A percentile compares a stretch with the other conserved stretches of the same genome.
Evolutionary conservation across 2,888 invertebrate genomes (phyloP).

Genomic region (Ichneumoninae sp.): DNA sequence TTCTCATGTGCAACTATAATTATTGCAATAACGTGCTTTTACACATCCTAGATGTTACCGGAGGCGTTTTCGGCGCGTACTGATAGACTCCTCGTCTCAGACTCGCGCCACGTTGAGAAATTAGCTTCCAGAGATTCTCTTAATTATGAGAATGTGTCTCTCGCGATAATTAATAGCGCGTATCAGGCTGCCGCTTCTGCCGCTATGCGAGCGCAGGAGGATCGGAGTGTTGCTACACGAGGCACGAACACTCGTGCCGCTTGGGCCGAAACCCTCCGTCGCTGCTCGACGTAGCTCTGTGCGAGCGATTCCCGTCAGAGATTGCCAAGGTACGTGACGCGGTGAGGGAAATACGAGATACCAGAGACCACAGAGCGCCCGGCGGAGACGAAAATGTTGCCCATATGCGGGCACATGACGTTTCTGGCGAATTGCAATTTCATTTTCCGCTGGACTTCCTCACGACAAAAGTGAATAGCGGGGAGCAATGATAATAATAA

Average conservation of each 20-base stretch:
- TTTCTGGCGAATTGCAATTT: background rate
- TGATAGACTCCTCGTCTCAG: background rate
- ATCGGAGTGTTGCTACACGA: conserved; percentile 52
- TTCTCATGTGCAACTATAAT: background rate
- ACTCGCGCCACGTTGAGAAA: background rate
- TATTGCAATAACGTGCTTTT: background rate
- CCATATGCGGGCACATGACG: background rate
- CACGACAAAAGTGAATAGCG: conserved; percentile 1
- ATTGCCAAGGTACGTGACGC: conserved; percentile 11
- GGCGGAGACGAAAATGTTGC: background rate
- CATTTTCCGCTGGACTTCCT: background rate
- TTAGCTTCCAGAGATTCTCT: conserved; percentile 57
- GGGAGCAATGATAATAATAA: background rate
- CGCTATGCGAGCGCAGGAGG: background rate
- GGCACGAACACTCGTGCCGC: conserved; percentile 62
- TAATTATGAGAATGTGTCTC: conserved; percentile 76
- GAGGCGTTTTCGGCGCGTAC: background rate
- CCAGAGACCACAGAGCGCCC: background rate
- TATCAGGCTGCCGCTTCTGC: conserved; percentile 6
- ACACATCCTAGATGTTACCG: background rate
- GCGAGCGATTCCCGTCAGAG: conserved; percentile 12
- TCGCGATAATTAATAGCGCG: conserved; percentile 78
- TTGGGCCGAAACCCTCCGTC: background rate
- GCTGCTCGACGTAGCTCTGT: background rate
- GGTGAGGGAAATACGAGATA: background rate